Evolutionary conservation across 2,888 invertebrate genomes (phyloP), one percentile per base, ranked within the genome.

Genomic region (Plagodis dolabraria): DNA sequence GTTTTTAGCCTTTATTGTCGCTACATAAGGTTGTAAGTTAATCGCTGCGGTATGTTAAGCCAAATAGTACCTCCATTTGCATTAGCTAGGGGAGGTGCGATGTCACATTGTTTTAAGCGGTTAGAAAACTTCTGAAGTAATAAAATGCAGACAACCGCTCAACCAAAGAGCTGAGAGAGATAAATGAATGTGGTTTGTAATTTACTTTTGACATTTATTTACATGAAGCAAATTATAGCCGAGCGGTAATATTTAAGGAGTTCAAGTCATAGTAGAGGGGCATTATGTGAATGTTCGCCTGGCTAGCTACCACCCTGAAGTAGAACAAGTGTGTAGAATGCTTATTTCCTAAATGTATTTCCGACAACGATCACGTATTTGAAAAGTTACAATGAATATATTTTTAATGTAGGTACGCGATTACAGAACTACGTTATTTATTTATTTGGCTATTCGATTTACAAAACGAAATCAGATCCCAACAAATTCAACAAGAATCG

Each of bases 91-190:
- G 67, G 60, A 63, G 62, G 68, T 61, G 69, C 53, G 60, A 64
- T 52, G 56, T 64, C 47, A 53, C 58, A 67, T 67, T 67, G 65
- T 64, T 65, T 63, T 57, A 68, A 65, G 65, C 64, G 59, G 59
- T 55, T 46, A 57, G 51, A 53, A 57, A 59, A 40, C 55, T 64
- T 60, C 52, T 51, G 46, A 40, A 54, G 61, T 53, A 53, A 65
- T 69, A 63, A 65, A 67, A 64, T 57, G 56, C 64, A 67, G 63
- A 63, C 63, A 43, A 50, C 40, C 36, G 33, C 51, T 44, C 43
- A 22, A 35, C 33, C 10, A 35, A n/a, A n/a, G 12, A 42, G 33
- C 22, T 9, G 10, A 12, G 44, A 35, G 44, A 9, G 22, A 22
- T 43, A 35, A 51, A 44, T 12, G 51, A 22, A 6, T 34, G 35